Evolutionary conservation across 23 tunicate species (phyloP).

Genomic region (Trididemnum miniatum): DNA sequence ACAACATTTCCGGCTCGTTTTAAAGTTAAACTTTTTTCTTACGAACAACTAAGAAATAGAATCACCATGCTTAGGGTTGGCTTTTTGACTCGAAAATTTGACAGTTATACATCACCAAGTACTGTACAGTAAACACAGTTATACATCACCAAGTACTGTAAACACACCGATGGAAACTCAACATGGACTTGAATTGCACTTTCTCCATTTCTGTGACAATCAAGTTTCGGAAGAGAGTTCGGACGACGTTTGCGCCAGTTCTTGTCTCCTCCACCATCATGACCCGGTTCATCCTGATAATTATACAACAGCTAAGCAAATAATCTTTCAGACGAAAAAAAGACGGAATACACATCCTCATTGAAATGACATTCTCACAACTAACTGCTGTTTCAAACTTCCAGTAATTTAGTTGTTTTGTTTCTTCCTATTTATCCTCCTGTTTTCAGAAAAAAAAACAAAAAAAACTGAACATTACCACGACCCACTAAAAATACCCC

Average conservation of each 20-base stretch:
- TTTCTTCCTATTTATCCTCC: no score
- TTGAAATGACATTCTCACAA: background rate
- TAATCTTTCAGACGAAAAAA: background rate
- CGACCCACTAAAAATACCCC: no score
- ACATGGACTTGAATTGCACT: constrained; percentile 49
- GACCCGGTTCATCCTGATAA: background rate
- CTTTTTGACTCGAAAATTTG: no score
- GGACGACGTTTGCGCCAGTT: constrained; percentile 16
- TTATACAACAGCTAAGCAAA: background rate
- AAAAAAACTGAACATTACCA: no score
- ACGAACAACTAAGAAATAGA: no score
- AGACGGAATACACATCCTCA: background rate
- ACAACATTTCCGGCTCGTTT: no score
- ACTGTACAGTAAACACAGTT: no score
- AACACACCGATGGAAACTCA: constrained; percentile 66
- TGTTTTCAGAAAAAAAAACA: no score
- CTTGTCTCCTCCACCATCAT: constrained; percentile 7
- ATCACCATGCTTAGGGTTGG: no score
- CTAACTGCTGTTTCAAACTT: background rate
- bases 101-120: no score
- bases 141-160: background rate
- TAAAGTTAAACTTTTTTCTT: no score
- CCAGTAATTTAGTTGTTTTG: background rate
- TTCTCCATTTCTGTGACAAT: background rate
- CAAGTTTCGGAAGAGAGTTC: constrained; percentile 26